Percentiles rank a stretch among this genome's conserved stretches.
phyloP scores from a whole-genome alignment of 2,888 invertebrate species.

The Alcis repandata region DNA sequence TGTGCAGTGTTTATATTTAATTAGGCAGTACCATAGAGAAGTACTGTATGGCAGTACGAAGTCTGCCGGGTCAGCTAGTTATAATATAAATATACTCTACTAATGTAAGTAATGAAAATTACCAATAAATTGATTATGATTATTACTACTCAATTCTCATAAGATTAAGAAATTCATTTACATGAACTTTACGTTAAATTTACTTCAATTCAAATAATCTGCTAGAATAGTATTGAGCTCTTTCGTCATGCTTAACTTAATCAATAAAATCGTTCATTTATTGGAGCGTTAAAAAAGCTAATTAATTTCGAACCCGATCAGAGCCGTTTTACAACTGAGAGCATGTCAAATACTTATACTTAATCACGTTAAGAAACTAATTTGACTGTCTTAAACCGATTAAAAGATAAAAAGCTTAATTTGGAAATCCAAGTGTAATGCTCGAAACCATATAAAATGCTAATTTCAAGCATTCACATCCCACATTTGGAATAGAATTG shows the following conservation, averaged over 20 bases:
- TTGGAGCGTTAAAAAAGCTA: constrained; percentile 44
- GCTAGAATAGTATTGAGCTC: constrained; percentile 4
- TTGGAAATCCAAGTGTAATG: constrained; percentile 23
- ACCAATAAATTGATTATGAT: too few species aligned
- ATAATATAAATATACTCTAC: too few species aligned
- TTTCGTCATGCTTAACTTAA: constrained; percentile 21
- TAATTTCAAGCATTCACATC: constrained; percentile 59
- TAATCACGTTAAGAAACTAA: constrained; percentile 52
- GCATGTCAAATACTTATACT: constrained; percentile 51
- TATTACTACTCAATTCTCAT: too few species aligned
- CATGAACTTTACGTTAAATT: too few species aligned
- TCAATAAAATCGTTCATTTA: constrained; percentile 38
- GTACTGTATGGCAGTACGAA: too few species aligned
- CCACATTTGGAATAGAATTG: constrained; percentile 51
- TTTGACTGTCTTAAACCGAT: constrained; percentile 36
- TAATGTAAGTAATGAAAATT: too few species aligned
- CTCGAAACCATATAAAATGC: constrained; percentile 50
- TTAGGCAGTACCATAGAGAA: too few species aligned
- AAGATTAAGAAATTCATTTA: constrained; percentile 12
- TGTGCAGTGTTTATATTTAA: too few species aligned
- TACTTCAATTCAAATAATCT: constrained; percentile 23
- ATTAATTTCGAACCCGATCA: constrained; percentile 51
- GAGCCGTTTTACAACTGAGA: constrained; percentile 52
- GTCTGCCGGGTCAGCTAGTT: too few species aligned
- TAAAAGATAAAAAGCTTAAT: constrained; percentile 30